Conservation (phyloP, 2,113 vertebrate species). For the Grantiella picta region DNA sequence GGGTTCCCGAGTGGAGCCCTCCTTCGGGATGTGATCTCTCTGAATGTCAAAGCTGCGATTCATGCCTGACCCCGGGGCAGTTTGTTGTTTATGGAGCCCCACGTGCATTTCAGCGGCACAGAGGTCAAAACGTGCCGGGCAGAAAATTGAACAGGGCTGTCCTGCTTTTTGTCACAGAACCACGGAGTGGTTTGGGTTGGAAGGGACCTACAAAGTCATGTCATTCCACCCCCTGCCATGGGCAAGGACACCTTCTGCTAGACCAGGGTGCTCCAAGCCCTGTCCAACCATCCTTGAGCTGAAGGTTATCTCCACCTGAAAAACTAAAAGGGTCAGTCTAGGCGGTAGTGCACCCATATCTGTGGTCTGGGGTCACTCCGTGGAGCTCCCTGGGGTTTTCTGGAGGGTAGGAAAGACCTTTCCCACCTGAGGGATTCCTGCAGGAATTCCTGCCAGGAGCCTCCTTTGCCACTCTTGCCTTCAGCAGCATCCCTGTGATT, state of each 20-base stretch:
- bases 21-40: not conserved
- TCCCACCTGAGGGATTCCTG: not conserved
- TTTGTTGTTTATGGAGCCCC: not conserved
- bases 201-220: not conserved
- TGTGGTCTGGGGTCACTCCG: not conserved
- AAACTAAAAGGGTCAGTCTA: accelerated
- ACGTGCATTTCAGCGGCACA: not conserved
- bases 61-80: not conserved
- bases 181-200: not conserved
- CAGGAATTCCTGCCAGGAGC: not conserved
- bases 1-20: not conserved
- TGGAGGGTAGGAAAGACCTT: not conserved
- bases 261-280: not conserved
- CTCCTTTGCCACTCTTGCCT: accelerated
- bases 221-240: not conserved
- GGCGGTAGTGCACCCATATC: accelerated
- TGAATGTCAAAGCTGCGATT: not conserved
- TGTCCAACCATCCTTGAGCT: not conserved
- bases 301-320: not conserved
- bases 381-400: not conserved
- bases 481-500: not conserved
- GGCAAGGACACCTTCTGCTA: not conserved
- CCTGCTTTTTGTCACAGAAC: not conserved
- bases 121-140: not conserved
- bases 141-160: not conserved